phyloP scores from a whole-genome alignment of 2,888 invertebrate genomes.

The Stictocephala bisonia region DNA sequence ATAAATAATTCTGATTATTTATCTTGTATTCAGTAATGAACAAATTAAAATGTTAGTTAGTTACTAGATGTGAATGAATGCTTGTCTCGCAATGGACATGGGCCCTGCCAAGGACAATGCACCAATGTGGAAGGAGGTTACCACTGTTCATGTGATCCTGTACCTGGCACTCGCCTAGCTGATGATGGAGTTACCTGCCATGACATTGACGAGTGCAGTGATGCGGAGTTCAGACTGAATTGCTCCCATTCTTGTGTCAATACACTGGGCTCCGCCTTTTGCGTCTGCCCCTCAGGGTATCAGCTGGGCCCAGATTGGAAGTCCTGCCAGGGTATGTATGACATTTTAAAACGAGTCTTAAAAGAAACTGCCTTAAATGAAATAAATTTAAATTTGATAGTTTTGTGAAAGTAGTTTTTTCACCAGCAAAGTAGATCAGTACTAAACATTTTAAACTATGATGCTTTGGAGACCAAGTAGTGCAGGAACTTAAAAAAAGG shows the following conservation, averaged over 20 bases:
- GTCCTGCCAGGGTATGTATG: slow-evolving; percentile 62
- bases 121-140: slow-evolving; percentile 71
- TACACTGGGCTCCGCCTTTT: slow-evolving; percentile 66
- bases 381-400: too few relatives aligned
- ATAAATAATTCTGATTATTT: too few relatives aligned
- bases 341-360: too few relatives aligned
- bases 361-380: too few relatives aligned
- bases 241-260: slow-evolving; percentile 74
- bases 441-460: too few relatives aligned
- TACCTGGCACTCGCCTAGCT: slow-evolving; percentile 71
- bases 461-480: too few relatives aligned
- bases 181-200: slow-evolving; percentile 70
- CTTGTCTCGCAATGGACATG: slow-evolving; percentile 71
- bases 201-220: slow-evolving; percentile 70
- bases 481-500: too few relatives aligned
- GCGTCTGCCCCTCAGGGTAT: slow-evolving; percentile 55
- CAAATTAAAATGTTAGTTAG: too few relatives aligned
- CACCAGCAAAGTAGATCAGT: too few relatives aligned
- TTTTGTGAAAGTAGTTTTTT: too few relatives aligned
- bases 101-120: slow-evolving; percentile 74
- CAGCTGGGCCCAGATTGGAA: slow-evolving; percentile 52
- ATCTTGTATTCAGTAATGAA: too few relatives aligned
- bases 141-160: slow-evolving; percentile 69
- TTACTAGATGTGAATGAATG: slow-evolving; percentile 72
- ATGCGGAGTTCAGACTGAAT: slow-evolving; percentile 56